Base-by-base conservation (phyloP, 2,113 vertebrate genomes). In the Meriones unguiculatus region DNA sequence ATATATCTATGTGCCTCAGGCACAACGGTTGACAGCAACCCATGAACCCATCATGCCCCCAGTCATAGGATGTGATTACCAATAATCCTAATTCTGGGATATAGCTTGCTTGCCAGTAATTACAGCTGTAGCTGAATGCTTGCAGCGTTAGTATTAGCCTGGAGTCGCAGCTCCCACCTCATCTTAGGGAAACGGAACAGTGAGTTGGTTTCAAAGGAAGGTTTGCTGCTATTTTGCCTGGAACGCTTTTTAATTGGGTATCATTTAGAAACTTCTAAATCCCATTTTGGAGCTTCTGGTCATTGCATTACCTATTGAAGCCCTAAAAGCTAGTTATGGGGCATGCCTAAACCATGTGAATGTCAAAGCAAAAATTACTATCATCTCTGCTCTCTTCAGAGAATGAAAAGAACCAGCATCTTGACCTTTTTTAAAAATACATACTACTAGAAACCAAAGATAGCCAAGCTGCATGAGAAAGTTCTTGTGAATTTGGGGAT, bases 231-330 rank as follows among this genome's bases (percentile, higher is more conserved):
- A 93, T 98, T 98, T 97, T 98, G 97, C 98, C 96, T 97, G 97
- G 97, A 98, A 98, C 98, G 82, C 88, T 98, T 98, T 98, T 98
- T 98, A 98, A 98, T 98, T 99, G 98, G 95, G 97, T 98, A 98
- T 97, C 96, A 98, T 98, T 98, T 98, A 96, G 98, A 98, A 97
- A 97, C 95, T 97, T 98, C 97, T 98, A 97, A 98, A 98, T 98
- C 97, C 97, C 97, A 98, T 98, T 97, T 98, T 97, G 93, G 97
- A 67, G 75, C 95, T 98, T 97, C 97, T 98, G 98, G 98, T 98
- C 97, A 98, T 93, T 98, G 97, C 97, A 64, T 97, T 98, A 96
- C 94, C 94, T 97, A 98, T 72, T 92, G 95, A 97, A 97, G 95
- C 97, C 95, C 90, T 69, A 84, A 98, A 97, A 97, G 86, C 97